Conservation (phyloP, 2,113 vertebrate species). For the Abramis brama region DNA sequence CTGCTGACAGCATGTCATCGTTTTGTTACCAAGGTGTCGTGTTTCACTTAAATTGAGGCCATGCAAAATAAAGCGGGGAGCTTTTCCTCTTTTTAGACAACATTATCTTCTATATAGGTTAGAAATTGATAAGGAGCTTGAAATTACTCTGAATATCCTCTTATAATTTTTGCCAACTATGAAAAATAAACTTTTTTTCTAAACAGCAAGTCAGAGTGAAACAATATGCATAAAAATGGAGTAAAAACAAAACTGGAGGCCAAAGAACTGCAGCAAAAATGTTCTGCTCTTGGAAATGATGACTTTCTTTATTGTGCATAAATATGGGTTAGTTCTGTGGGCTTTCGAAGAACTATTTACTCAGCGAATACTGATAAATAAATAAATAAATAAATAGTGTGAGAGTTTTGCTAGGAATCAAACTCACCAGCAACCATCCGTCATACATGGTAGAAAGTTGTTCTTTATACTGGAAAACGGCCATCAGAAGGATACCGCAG, state of each 20-base stretch:
- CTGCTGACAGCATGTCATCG: conserved; percentile 65
- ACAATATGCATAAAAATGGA: not conserved
- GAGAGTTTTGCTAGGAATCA: not conserved
- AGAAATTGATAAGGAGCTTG: not conserved
- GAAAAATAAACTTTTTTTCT: too few species aligned
- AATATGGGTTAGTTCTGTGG: not conserved
- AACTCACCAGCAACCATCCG: conserved; percentile 93
- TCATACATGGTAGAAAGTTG: conserved; percentile 86
- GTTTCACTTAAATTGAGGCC: conserved; percentile 45
- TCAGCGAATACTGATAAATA: not conserved
- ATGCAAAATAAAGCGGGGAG: not conserved
- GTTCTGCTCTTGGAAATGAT: not conserved
- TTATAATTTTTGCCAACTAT: not conserved
- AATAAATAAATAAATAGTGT: not conserved
- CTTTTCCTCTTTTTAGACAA: not conserved
- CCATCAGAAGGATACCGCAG: conserved; percentile 94
- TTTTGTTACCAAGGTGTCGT: conserved; percentile 57
- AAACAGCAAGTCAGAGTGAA: not conserved
- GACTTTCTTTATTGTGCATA: not conserved
- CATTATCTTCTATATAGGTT: not conserved
- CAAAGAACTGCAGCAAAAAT: not conserved
- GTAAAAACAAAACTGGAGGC: not conserved
- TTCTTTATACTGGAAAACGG: conserved; percentile 89
- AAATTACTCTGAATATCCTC: not conserved
- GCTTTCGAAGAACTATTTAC: not conserved